These are phyloP conservation scores for Meta bourneti DNA, from an alignment of 2,888 invertebrate genomes.

Conservation along the genomic window DNA sequence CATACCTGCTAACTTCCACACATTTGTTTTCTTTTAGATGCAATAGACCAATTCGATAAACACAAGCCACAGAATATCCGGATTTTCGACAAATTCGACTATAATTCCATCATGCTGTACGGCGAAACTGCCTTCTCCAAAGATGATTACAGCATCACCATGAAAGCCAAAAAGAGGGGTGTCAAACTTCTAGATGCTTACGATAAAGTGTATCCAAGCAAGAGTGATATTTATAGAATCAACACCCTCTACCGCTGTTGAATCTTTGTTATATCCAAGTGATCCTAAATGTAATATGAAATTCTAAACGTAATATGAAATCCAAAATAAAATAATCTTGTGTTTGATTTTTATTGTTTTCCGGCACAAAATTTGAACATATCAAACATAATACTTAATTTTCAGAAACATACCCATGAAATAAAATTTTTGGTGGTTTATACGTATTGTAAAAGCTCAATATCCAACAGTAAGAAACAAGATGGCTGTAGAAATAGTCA, in stretches of 20 bases:
- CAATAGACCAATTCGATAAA: conserved; percentile 66
- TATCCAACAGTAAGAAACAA: too few relatives aligned
- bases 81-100: conserved; percentile 72
- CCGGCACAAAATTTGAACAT: too few relatives aligned
- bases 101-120: conserved; percentile 77
- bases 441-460: too few relatives aligned
- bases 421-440: too few relatives aligned
- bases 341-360: too few relatives aligned
- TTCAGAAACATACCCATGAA: too few relatives aligned
- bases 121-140: conserved; percentile 75
- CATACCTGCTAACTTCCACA: background rate
- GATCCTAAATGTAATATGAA: too few relatives aligned
- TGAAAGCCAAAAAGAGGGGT: conserved; percentile 54
- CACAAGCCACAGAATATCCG: conserved; percentile 40
- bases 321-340: too few relatives aligned
- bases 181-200: conserved; percentile 11
- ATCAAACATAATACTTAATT: too few relatives aligned
- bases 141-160: conserved; percentile 51
- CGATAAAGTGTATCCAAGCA: conserved; percentile 26
- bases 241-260: conserved; percentile 74
- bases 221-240: conserved; percentile 66
- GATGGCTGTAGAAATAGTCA: too few relatives aligned
- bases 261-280: background rate
- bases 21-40: conserved; percentile 17
- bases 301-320: too few relatives aligned